These are phyloP conservation scores for Microctonus brassicae DNA, from an alignment of 2,888 invertebrate species.

Conservation along the genomic window DNA sequence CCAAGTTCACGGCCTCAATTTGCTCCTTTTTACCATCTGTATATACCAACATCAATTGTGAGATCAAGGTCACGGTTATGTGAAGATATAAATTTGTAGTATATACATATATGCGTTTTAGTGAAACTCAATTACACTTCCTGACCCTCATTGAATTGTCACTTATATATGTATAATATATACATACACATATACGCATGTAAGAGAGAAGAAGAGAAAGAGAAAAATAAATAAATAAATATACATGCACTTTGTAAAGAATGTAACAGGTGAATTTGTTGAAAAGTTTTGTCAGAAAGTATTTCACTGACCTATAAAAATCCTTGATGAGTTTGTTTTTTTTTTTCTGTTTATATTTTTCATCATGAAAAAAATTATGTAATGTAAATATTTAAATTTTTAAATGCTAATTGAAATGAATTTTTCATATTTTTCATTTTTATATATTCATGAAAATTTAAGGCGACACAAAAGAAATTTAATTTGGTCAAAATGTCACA, in stretches of 20 bases:
- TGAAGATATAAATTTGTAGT: neutral
- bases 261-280: conserved; percentile 37
- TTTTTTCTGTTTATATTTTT: conserved; percentile 1
- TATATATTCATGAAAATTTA: neutral
- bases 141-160: conserved; percentile 44
- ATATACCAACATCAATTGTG: conserved; percentile 42
- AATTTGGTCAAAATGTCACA: neutral
- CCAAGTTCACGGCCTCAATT: conserved; percentile 83
- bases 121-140: conserved; percentile 48
- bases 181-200: too few species aligned
- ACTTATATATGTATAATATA: too few species aligned
- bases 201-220: conserved; percentile 9
- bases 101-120: conserved; percentile 29
- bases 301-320: conserved; percentile 54
- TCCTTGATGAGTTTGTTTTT: conserved; percentile 44
- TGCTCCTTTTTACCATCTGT: conserved; percentile 65
- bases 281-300: conserved; percentile 24
- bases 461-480: neutral
- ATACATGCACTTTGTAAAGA: too few species aligned
- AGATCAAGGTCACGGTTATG: conserved; percentile 38
- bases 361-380: neutral
- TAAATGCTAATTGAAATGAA: neutral
- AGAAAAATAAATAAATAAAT: too few species aligned
- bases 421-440: neutral
- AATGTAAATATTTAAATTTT: neutral